A percentile compares a stretch with the other conserved stretches of the same genome.
Conservation (phyloP, 2,113 vertebrate species). For the Rhabdornis inornatus region DNA sequence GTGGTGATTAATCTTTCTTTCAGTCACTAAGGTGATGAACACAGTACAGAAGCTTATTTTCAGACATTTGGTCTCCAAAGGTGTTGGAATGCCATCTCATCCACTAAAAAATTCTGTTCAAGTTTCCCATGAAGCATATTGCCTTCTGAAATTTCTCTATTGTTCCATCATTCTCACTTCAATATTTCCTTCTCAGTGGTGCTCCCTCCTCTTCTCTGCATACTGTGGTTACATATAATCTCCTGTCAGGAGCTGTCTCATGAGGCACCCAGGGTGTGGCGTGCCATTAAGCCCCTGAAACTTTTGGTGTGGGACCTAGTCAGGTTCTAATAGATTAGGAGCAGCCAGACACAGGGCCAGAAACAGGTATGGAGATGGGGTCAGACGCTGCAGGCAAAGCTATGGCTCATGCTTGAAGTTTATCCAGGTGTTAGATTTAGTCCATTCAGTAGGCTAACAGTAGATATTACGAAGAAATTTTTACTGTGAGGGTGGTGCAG, state of each 20-base stretch:
- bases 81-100: not conserved
- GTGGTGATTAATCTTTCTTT: not conserved
- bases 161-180: not conserved
- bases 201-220: not conserved
- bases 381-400: not conserved
- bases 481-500: not conserved
- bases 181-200: not conserved
- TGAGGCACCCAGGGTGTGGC: accelerated
- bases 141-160: not conserved
- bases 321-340: not conserved
- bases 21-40: not conserved
- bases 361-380: not conserved
- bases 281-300: not conserved
- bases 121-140: not conserved
- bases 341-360: not conserved
- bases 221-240: not conserved
- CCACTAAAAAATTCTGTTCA: not conserved
- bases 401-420: not conserved
- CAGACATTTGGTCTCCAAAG: not conserved
- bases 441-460: not conserved
- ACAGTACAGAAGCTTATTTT: not conserved
- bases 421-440: not conserved
- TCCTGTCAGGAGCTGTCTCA: not conserved
- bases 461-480: not conserved
- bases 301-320: not conserved